These are phyloP conservation scores for Halichondria panicea DNA, from an alignment of 37 sponge, comb jelly and placozoan genomes.

Conservation along the genomic window DNA sequence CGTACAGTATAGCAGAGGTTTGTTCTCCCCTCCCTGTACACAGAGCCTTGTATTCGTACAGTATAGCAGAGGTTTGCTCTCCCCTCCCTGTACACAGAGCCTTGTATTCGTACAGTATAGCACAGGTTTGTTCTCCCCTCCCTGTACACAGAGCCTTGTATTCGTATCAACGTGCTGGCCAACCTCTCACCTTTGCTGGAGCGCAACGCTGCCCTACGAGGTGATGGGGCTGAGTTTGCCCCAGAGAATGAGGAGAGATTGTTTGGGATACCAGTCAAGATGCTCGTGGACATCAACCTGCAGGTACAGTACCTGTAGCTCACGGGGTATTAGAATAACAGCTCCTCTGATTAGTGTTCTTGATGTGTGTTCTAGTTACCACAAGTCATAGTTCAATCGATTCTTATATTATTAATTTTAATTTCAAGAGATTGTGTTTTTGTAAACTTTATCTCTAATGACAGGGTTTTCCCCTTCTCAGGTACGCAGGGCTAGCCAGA, in stretches of 20 bases:
- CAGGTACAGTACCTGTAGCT: slow-evolving; percentile 35
- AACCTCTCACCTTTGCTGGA: slow-evolving; percentile 17
- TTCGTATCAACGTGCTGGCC: slow-evolving; percentile 42
- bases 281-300: slow-evolving; percentile 53
- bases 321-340: no score
- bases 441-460: not conserved
- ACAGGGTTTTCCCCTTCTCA: not conserved
- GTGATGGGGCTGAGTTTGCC: not conserved
- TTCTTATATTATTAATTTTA: not conserved
- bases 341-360: no score
- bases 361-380: not conserved
- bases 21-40: no score
- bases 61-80: no score
- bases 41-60: no score
- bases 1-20: no score
- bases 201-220: not conserved
- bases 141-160: slow-evolving; percentile 33
- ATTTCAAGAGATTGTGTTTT: not conserved
- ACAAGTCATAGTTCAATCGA: not conserved
- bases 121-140: no score
- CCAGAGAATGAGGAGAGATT: slow-evolving; percentile 56
- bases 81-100: not conserved
- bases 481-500: slow-evolving; percentile 61
- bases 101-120: not conserved
- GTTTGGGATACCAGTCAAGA: slow-evolving; percentile 42